These are phyloP conservation scores for Lasiommata megera DNA, from an alignment of 2,888 invertebrate species.

Conservation along the genomic window DNA sequence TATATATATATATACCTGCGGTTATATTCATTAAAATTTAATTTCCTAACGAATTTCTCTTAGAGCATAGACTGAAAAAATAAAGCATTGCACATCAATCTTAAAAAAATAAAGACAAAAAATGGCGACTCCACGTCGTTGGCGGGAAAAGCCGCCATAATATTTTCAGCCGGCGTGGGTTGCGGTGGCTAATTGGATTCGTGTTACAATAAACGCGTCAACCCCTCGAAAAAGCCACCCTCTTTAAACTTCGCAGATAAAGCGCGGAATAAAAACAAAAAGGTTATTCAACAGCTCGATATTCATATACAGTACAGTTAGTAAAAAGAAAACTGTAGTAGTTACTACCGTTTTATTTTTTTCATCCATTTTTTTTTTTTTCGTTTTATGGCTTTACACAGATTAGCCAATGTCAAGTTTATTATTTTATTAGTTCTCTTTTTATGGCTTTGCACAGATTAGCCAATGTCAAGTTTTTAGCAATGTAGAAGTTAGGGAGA, in stretches of 20 bases:
- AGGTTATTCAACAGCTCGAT: conserved; percentile 23
- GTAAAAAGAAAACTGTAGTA: too few species aligned
- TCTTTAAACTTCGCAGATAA: conserved; percentile 41
- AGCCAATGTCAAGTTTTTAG: too few species aligned
- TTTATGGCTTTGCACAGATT: too few species aligned
- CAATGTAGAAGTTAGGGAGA: too few species aligned
- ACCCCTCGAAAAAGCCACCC: conserved; percentile 45
- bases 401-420: too few species aligned
- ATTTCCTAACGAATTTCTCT: too few species aligned
- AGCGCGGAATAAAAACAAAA: conserved; percentile 41
- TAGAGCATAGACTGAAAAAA: background rate
- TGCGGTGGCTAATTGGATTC: conserved; percentile 59
- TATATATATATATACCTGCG: too few species aligned
- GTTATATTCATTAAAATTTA: too few species aligned
- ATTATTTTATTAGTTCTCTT: too few species aligned
- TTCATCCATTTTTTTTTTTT: too few species aligned
- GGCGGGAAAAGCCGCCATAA: conserved; percentile 43
- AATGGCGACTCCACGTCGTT: conserved; percentile 22
- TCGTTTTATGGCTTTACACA: too few species aligned
- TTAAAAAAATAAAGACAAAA: conserved; percentile 10
- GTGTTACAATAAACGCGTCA: conserved; percentile 57
- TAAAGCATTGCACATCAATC: background rate
- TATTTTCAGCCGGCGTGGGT: conserved; percentile 43
- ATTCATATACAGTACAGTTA: conserved; percentile 26
- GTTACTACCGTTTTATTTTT: too few species aligned